Conservation (phyloP, 2,888 invertebrate species). For the Tipula vernalis region DNA sequence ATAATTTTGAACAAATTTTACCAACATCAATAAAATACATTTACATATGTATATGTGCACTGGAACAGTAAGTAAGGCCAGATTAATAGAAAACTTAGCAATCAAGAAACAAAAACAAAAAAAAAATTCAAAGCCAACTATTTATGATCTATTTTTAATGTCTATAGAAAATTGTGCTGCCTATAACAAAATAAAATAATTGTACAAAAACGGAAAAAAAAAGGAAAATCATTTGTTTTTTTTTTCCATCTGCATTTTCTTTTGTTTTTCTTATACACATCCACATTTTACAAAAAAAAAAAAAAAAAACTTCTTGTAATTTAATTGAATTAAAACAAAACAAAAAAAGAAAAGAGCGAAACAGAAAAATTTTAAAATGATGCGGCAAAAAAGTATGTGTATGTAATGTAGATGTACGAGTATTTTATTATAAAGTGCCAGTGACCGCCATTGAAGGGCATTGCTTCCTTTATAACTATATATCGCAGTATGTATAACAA, state of each 20-base stretch:
- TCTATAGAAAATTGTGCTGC: not conserved
- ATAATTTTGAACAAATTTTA: not conserved
- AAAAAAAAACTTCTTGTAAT: not conserved
- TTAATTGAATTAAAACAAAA: not conserved
- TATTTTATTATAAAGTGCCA: not conserved
- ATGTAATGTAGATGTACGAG: not conserved
- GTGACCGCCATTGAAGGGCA: slow-evolving; percentile 4
- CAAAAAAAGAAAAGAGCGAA: not conserved
- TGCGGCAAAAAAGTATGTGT: not conserved
- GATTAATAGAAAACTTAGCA: not conserved
- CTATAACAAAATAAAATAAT: not conserved
- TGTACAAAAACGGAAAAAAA: not conserved
- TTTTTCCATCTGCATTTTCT: not conserved
- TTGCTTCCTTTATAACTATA: not conserved
- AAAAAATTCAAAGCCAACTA: not conserved
- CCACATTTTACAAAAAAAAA: not conserved
- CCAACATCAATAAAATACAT: not conserved
- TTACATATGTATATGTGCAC: not conserved
- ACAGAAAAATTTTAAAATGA: not conserved
- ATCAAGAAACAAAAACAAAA: not conserved
- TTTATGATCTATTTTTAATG: not conserved
- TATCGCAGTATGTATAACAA: not conserved
- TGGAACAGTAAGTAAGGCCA: not conserved
- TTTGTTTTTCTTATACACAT: not conserved
- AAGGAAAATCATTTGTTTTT: not conserved